Base-by-base conservation (phyloP, 2,797 vertebrate species). In the Tapera naevia region DNA sequence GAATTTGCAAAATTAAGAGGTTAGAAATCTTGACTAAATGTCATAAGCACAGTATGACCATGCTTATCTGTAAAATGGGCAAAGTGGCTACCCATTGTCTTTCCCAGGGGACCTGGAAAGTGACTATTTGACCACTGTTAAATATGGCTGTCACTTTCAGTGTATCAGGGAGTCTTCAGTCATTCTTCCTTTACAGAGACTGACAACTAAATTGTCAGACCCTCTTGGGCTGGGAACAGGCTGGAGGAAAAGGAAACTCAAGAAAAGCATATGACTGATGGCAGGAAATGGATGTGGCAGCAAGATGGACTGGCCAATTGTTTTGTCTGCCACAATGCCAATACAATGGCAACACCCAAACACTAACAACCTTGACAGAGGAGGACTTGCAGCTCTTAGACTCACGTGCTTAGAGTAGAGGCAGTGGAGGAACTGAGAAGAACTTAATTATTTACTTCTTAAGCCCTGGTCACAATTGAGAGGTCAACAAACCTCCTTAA, bases 61-160 rank as follows among this genome's bases (percentile, higher is more conserved):
- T n/a, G 18, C 4, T 30, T 7, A 41, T 3, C 69, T 57, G 43
- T 23, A 88, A 76, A 78, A 76, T 4, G 5, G 24, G 30, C 7
- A 64, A 83, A 86, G 83, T 15, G 18, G 15, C 7, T 6, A 48
- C 16, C 22, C 22, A 17, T 14, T 5, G 3, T 23, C 62, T 69
- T 64, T 50, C 24, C 0, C 19, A 0, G 25, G 25, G 23, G 7
- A 32, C 9, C 33, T 48, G 1, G 1, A 22, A n/a, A 81, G 45
- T 2, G 0, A 62, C 22, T 73, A 19, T 50, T 32, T 39, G 51
- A 73, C 18, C 37, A 66, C 10, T 45, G 75, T 54, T 73, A 85
- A 82, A 62, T 32, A 45, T 0, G 0, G 41, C 33, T 65, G 23
- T 28, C 3, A 2, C 14, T 56, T 71, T 65, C 53, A 51, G 11